phyloP scores from a whole-genome alignment of 2,113 vertebrate genomes.

The Mungos mungo region DNA sequence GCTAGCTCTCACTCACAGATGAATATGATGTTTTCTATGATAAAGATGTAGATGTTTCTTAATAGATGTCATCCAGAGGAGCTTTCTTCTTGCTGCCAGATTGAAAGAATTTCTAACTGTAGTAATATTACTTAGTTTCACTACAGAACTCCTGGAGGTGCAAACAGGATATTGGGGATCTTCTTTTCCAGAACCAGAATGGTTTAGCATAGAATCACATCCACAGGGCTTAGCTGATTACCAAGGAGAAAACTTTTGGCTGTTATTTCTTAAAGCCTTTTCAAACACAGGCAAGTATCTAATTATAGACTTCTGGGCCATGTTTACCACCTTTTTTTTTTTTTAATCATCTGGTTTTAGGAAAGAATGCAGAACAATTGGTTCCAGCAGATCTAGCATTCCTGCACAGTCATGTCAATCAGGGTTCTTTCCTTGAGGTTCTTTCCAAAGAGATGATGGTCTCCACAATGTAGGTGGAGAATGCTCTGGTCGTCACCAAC shows the following conservation, averaged over 20 bases:
- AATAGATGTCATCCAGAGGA: conserved; percentile 84
- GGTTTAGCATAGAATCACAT: conserved; percentile 89
- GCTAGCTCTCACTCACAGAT: background rate
- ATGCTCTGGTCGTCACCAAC: conserved; percentile 91
- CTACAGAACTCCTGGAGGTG: conserved; percentile 90
- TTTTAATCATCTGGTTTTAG: conserved; percentile 77
- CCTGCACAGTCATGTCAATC: conserved; percentile 91
- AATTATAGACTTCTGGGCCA: conserved; percentile 85
- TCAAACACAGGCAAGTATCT: conserved; percentile 91
- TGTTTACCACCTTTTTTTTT: conserved; percentile 71
- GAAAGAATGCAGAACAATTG: conserved; percentile 86
- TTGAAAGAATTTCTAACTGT: conserved; percentile 88
- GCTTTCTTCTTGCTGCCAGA: conserved; percentile 91
- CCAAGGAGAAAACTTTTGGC: conserved; percentile 88
- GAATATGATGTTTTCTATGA: fast-evolving
- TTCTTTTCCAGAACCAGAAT: conserved; percentile 92
- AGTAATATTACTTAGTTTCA: conserved; percentile 84
- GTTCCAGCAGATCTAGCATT: conserved; percentile 87
- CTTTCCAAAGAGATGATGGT: conserved; percentile 92
- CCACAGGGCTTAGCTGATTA: conserved; percentile 87
- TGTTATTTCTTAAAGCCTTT: conserved; percentile 84
- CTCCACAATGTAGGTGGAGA: conserved; percentile 90
- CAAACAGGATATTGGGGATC: conserved; percentile 83
- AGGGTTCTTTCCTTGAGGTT: conserved; percentile 89
- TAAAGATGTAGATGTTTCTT: conserved; percentile 73